Base-by-base conservation (phyloP, 1,140 invertebrate genomes). In the Drosophila orena region DNA sequence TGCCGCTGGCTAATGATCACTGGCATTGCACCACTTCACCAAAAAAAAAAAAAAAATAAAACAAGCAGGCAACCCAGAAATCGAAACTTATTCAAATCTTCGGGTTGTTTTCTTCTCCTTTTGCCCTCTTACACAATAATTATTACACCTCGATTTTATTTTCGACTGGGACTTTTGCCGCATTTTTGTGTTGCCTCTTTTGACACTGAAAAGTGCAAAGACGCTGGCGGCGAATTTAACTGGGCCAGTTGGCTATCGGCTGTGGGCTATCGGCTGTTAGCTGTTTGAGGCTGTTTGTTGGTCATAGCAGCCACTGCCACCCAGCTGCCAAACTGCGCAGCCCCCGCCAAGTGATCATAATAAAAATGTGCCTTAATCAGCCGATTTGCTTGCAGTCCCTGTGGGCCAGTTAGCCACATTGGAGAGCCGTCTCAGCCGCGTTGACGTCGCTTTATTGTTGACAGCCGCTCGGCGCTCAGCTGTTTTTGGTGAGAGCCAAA, bases 81-180 rank as follows among this genome's bases (percentile, higher is more conserved):
- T 65, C 62, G 47, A 79, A 64, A 77, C 84, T 76, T 85, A 86
- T 86, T 85, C 81, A 86, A 86, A 85, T 85, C 81, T 81, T 58
- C 42, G 54, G 49, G 61, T 77, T 64, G 66, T 64, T 78, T 64
- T 73, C 46, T 62, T 46, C 47, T 54, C 30, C 71, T 59, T 62
- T 79, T 62, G 62, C 7, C 37, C 65, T 58, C 60, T 85, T 86
- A 59, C 83, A 72, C 78, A 81, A 86, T 75, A 42, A 75, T 71
- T 81, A 71, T 86, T 88, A 88, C 78, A 81, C 57, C 74, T 86
- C 50, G 64, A 68, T 37, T 80, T 80, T 60, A 49, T 68, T 54
- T 72, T 20, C 22, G 46, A 43, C 43, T 66, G 8, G 53, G 42
- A 27, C 46, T 57, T 65, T 81, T 56, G 40, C 46, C 46, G 50